phyloP scores from a whole-genome alignment of 2,797 vertebrate genomes.

The Florisuga fusca region DNA sequence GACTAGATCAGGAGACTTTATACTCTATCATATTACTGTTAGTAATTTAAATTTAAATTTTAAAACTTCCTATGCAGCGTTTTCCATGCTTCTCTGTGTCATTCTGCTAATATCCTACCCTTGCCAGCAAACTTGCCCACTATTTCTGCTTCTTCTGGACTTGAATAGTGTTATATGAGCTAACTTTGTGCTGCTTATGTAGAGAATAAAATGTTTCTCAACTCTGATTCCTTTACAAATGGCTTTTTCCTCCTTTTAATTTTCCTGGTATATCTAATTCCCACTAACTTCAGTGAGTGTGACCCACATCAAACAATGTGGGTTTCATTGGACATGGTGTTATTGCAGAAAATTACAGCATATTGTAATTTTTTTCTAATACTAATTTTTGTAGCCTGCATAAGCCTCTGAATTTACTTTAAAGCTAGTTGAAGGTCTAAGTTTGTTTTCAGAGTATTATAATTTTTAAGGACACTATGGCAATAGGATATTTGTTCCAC shows the following conservation, averaged over 20 bases:
- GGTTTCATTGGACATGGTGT: background rate
- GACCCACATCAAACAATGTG: background rate
- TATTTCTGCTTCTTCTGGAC: background rate
- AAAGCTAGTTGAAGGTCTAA: background rate
- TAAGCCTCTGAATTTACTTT: background rate
- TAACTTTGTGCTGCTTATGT: background rate
- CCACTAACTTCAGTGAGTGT: background rate
- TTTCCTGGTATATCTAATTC: background rate
- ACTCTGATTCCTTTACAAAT: background rate
- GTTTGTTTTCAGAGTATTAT: background rate
- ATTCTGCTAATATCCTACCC: background rate
- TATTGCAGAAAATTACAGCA: background rate
- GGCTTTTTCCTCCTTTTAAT: background rate
- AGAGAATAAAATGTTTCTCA: background rate
- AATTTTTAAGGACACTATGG: background rate
- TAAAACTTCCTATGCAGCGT: rapidly evolving
- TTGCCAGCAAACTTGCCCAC: background rate
- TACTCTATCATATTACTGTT: rapidly evolving
- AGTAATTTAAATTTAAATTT: background rate
- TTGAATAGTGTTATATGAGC: background rate
- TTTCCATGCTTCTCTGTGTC: background rate
- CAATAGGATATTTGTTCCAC: background rate
- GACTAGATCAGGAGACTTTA: background rate
- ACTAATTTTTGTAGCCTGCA: background rate
- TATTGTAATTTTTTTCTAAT: background rate